Base-by-base conservation (phyloP, 2,888 invertebrate genomes). In the Lamellibrachia satsuma region DNA sequence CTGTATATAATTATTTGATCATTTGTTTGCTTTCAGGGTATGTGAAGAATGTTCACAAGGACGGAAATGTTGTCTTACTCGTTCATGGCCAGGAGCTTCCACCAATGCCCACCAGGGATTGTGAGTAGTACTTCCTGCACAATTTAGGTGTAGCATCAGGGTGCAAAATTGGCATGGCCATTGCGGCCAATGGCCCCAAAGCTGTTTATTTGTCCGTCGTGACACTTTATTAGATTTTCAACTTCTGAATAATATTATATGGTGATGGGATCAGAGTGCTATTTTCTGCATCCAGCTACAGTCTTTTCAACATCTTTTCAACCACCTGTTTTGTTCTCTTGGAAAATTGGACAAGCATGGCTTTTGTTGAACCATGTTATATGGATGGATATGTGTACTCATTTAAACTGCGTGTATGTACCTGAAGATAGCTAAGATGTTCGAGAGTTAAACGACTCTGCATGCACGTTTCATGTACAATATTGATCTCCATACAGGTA, bases 21-120 rank as follows among this genome's bases (percentile, higher is more conserved):
- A 39, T 39, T 60, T 15, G 75, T 75, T n/a, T 75, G 75, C 22
- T 91, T 91, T 52, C 55, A 91, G 91, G 91, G 91, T 91, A 91
- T 91, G 91, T 91, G 3, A 91, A 91, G 55, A 52, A 91, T 7
- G 91, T 91, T 6, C 91, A 91, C 57, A 91, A 55, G 27, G 39
- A 52, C 0, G 57, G 57, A n/a, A 91, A 91, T 55, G 15, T n/a
- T n/a, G 91, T 91, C 9, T 7, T 91, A 52, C 91, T 91, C 91
- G 52, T 39, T n/a, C 91, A 91, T 7, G 91, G 55, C 22, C 91
- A 91, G 27, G 91, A 91, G 39, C 39, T 91, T 39, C 91, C 91
- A 52, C 55, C 91, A 15, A 39, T 91, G 39, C 91, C 91, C 55
- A 91, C 91, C 39, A 52, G 91, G 52, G 91, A 91, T 22, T 91